Percentiles rank a stretch among this genome's conserved stretches.
phyloP scores from a whole-genome alignment of 1,140 invertebrate species.

The Solenopsis fugax region DNA sequence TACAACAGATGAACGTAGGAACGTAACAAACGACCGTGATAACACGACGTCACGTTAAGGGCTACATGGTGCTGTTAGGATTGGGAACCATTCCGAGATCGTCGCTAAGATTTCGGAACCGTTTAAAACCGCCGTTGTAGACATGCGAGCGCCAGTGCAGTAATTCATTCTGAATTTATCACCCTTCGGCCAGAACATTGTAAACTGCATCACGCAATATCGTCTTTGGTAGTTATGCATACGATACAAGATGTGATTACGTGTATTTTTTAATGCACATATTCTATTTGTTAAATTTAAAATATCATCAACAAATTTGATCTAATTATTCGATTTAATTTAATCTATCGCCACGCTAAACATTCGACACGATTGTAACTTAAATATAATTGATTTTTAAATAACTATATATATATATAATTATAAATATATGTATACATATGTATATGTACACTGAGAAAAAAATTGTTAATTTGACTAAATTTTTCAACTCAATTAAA shows the following conservation, averaged over 20 bases:
- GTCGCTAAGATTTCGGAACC: constrained; percentile 72
- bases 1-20: constrained; percentile 60
- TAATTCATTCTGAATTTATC: constrained; percentile 75
- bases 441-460: no score
- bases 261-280: constrained; percentile 1
- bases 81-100: constrained; percentile 67
- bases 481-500: no score
- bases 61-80: constrained; percentile 3
- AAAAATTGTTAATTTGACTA: no score
- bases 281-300: not conserved
- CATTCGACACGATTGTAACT: no score
- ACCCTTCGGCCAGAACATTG: constrained; percentile 19
- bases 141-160: constrained; percentile 64
- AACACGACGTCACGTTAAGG: constrained; percentile 53
- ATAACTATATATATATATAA: no score
- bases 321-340: no score
- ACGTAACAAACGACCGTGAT: constrained; percentile 66
- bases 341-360: no score
- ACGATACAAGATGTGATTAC: constrained; percentile 53
- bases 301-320: not conserved
- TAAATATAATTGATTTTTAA: no score
- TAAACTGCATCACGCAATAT: constrained; percentile 62
- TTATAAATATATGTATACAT: no score
- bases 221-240: constrained; percentile 27
- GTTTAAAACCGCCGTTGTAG: constrained; percentile 58